phyloP scores from a whole-genome alignment of 2,113 vertebrate genomes.

The Hemicordylus capensis region DNA sequence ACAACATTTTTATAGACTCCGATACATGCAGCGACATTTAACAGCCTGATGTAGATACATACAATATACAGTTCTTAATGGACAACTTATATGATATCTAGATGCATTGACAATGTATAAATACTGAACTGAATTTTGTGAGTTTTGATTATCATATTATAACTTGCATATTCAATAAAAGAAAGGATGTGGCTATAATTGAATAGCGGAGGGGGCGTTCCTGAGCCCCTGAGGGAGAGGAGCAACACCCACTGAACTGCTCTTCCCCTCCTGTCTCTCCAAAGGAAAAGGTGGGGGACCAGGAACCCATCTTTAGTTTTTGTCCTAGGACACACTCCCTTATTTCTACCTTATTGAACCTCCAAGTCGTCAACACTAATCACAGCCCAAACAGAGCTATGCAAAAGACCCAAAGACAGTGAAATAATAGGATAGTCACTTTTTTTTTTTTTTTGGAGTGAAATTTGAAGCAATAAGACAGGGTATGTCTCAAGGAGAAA shows the following conservation, averaged over 20 bases:
- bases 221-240: too few relatives aligned
- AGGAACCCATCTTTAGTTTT: too few relatives aligned
- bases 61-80: background rate
- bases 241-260: background rate
- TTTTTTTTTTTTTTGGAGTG: too few relatives aligned
- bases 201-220: too few relatives aligned
- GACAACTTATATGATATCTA: background rate
- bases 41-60: background rate
- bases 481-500: too few relatives aligned
- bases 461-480: too few relatives aligned
- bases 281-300: too few relatives aligned
- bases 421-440: too few relatives aligned
- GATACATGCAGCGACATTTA: background rate
- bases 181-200: too few relatives aligned
- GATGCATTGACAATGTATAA: background rate
- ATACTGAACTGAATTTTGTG: background rate
- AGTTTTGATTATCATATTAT: background rate
- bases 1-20: background rate
- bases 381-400: background rate
- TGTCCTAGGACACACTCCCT: too few relatives aligned
- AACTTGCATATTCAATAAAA: background rate
- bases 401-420: background rate
- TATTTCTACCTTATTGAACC: too few relatives aligned
- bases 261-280: too few relatives aligned
- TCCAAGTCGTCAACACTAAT: background rate